These are phyloP conservation scores for Muricea muricata DNA, from an alignment of 92 coral and sea anemone species.

Conservation along the genomic window DNA sequence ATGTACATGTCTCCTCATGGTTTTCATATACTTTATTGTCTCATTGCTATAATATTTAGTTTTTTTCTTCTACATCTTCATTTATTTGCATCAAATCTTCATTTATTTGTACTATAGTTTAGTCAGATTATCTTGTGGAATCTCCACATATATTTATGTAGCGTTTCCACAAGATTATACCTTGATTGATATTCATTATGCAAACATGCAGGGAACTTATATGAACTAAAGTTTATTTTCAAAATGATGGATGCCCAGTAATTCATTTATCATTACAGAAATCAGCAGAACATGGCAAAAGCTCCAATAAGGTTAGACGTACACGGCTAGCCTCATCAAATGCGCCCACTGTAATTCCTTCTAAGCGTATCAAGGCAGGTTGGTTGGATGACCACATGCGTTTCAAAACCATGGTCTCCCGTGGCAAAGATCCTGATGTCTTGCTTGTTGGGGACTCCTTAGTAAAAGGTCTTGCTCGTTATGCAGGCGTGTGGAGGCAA, in stretches of 20 bases:
- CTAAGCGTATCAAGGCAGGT: constrained; percentile 79
- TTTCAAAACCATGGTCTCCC: constrained; percentile 58
- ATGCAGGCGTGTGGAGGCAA: constrained; percentile 83
- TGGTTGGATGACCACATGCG: constrained; percentile 78
- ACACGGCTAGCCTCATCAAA: constrained; percentile 39
- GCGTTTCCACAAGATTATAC: too few relatives aligned
- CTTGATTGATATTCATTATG: too few relatives aligned
- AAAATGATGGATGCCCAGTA: constrained; percentile 33
- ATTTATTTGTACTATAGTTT: too few relatives aligned
- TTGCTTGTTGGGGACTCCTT: constrained; percentile 91
- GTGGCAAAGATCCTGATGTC: constrained; percentile 53
- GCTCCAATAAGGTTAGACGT: constrained; percentile 30
- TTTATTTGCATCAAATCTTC: too few relatives aligned
- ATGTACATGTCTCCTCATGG: too few relatives aligned
- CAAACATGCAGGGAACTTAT: too few relatives aligned
- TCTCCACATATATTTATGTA: too few relatives aligned
- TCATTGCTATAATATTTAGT: too few relatives aligned
- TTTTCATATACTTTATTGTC: too few relatives aligned
- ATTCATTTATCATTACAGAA: constrained; percentile 40
- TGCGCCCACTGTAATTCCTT: constrained; percentile 70
- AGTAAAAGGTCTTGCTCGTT: constrained; percentile 88
- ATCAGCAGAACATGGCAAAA: constrained; percentile 6
- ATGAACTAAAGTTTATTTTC: neutral
- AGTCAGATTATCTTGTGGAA: too few relatives aligned
- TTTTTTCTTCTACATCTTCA: too few relatives aligned